Conservation (phyloP, 2,888 invertebrate genomes). For the Cryptocheilus praepositus region DNA sequence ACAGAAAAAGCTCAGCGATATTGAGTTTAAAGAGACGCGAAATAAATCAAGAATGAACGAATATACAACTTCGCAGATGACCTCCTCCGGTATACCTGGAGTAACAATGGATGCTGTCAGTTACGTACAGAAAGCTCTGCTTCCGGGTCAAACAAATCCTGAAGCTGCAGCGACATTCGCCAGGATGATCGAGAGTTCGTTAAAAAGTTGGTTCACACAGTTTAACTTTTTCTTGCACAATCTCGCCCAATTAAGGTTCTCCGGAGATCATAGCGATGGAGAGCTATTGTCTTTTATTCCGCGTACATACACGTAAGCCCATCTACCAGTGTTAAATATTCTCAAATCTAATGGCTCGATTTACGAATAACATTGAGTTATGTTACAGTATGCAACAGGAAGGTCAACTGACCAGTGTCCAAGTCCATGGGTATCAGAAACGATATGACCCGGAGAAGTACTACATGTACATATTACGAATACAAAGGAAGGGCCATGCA, state of each 20-base stretch:
- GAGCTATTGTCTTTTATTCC: constrained; percentile 95
- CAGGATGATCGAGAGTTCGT: constrained; percentile 94
- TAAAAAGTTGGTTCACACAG: constrained; percentile 95
- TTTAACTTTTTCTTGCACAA: constrained; percentile 99
- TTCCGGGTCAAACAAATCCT: constrained; percentile 92
- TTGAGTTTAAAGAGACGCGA: constrained; percentile 57
- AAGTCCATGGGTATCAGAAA: constrained; percentile 93
- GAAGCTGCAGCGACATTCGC: constrained; percentile 98
- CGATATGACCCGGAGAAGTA: constrained; percentile 98
- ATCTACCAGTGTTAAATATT: constrained; percentile 18
- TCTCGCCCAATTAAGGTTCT: constrained; percentile 93
- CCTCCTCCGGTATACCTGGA: constrained; percentile 92
- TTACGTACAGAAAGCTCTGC: constrained; percentile 92
- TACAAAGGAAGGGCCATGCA: constrained; percentile 89
- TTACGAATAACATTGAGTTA: constrained; percentile 6
- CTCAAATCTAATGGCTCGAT: constrained; percentile 19
- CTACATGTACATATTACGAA: constrained; percentile 93
- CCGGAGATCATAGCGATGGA: constrained; percentile 88
- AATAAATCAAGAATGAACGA: constrained; percentile 62
- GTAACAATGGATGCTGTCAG: constrained; percentile 93
- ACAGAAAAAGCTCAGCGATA: constrained; percentile 56
- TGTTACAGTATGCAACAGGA: constrained; percentile 87
- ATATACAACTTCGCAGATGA: constrained; percentile 82
- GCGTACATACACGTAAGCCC: constrained; percentile 90
- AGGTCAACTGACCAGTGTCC: constrained; percentile 89